These are phyloP conservation scores for Rhynchomys soricoides DNA, from an alignment of 2,113 vertebrate genomes.

Conservation along the genomic window DNA sequence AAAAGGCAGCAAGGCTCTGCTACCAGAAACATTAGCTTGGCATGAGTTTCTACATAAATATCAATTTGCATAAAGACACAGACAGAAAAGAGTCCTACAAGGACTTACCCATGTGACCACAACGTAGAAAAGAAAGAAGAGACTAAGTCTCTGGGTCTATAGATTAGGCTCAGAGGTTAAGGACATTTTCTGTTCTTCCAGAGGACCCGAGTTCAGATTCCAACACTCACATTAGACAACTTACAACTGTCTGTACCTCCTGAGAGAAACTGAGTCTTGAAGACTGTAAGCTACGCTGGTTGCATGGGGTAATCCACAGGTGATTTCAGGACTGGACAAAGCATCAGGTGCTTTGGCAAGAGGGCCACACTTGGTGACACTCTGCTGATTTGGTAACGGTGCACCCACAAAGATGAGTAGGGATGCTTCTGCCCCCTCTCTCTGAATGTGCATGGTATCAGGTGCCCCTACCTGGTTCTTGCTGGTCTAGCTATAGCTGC, in stretches of 20 bases:
- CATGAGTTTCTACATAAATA: neutral
- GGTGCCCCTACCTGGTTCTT: neutral
- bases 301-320: neutral
- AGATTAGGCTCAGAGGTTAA: neutral
- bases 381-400: neutral
- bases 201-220: neutral
- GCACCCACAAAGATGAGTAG: accelerated
- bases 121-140: neutral
- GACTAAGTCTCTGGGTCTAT: neutral
- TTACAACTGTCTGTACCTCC: neutral
- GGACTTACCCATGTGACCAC: neutral
- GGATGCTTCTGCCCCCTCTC: neutral
- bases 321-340: neutral
- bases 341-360: neutral
- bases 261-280: neutral
- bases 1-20: neutral
- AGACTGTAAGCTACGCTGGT: accelerated
- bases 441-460: neutral
- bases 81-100: neutral
- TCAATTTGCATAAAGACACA: neutral
- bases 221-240: neutral
- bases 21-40: accelerated
- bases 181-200: neutral
- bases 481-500: neutral
- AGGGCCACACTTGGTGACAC: accelerated